Conservation (phyloP, 2,113 vertebrate species). For the Urocitellus parryii region DNA sequence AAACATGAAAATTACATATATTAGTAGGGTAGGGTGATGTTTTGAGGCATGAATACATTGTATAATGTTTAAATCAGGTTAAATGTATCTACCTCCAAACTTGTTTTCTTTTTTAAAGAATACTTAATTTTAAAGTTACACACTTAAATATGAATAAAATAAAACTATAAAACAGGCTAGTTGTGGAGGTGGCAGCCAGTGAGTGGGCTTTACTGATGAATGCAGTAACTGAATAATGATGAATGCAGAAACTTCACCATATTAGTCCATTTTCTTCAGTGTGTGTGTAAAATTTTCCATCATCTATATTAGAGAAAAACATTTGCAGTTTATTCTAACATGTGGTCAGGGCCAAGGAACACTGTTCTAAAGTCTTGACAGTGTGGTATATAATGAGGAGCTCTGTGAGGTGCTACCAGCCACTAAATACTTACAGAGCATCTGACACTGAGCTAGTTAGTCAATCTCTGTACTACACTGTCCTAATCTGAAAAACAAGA, state of each 20-base stretch:
- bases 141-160: slow-evolving; percentile 42
- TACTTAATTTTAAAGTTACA: slow-evolving; percentile 5
- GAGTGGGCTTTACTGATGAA: neutral
- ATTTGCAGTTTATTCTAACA: slow-evolving; percentile 17
- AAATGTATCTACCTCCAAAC: neutral
- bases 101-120: neutral
- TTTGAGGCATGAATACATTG: too few relatives aligned
- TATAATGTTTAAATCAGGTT: neutral
- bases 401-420: neutral
- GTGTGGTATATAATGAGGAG: neutral
- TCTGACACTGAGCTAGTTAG: neutral
- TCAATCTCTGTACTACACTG: neutral
- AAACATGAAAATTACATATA: neutral
- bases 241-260: neutral
- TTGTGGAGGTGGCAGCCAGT: neutral
- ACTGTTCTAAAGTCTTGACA: neutral
- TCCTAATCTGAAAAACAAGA: slow-evolving; percentile 9
- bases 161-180: neutral
- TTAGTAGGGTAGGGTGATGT: neutral
- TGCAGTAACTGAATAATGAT: neutral
- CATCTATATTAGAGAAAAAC: neutral
- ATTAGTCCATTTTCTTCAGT: neutral
- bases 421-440: neutral
- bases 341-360: neutral
- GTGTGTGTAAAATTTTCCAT: neutral